Evolutionary conservation across 2,888 invertebrate species (phyloP).

Genomic region (Eutolmus rufibarbis): DNA sequence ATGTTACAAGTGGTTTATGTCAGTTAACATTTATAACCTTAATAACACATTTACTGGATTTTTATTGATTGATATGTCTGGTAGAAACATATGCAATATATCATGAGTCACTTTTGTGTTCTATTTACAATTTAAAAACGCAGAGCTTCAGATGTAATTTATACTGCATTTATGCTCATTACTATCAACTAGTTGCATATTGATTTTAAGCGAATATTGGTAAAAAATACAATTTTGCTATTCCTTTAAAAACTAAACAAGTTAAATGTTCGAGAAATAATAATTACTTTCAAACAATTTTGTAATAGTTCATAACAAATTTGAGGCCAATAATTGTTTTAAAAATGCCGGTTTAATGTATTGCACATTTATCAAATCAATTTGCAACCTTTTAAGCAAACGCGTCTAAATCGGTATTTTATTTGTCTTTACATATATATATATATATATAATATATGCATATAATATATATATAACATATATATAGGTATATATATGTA

Average conservation of each 20-base stretch:
- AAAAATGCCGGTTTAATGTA: background rate
- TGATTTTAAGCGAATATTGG: background rate
- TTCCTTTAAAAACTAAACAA: background rate
- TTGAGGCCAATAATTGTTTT: background rate
- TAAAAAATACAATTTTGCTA: background rate
- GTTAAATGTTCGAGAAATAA: background rate
- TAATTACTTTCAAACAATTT: background rate
- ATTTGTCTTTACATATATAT: background rate
- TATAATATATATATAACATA: background rate
- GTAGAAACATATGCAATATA: background rate
- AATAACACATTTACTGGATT: background rate
- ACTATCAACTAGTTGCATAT: background rate
- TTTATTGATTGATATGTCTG: background rate
- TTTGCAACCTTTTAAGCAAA: background rate
- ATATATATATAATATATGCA: background rate
- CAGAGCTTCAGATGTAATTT: background rate
- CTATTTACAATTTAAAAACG: background rate
- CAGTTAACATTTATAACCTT: background rate
- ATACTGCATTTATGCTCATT: background rate
- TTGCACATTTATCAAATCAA: background rate
- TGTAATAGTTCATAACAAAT: background rate
- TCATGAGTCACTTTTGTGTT: background rate
- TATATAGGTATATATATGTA: background rate
- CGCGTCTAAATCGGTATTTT: background rate
- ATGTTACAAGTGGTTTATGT: background rate